Percentiles rank a stretch among this genome's conserved stretches.
phyloP scores from a whole-genome alignment of 1,140 invertebrate genomes.

The Eumaeus atala region DNA sequence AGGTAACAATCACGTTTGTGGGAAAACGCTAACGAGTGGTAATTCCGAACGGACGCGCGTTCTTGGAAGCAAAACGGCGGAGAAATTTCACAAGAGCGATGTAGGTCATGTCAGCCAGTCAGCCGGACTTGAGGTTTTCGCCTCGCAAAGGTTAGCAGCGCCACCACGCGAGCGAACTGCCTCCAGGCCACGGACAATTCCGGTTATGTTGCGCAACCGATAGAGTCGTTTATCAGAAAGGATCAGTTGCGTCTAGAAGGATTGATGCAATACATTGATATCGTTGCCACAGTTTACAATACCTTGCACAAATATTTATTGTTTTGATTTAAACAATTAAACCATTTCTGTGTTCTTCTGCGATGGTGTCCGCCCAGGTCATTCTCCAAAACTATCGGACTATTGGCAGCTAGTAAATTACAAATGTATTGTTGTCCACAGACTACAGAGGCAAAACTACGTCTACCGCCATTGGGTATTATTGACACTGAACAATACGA shows the following conservation, averaged over 20 bases:
- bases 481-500: no score
- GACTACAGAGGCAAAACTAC: no score
- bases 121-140: conserved; percentile 66
- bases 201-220: conserved; percentile 65
- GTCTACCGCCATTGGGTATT: no score
- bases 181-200: conserved; percentile 49
- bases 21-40: conserved; percentile 29
- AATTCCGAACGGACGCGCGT: conserved; percentile 51
- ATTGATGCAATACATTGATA: conserved; percentile 26
- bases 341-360: no score
- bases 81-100: conserved; percentile 70
- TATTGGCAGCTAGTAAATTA: no score
- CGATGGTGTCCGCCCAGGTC: no score
- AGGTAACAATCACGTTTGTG: no score
- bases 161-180: conserved; percentile 37
- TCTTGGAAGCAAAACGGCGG: conserved; percentile 56
- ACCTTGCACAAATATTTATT: neutral
- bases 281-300: conserved; percentile 14
- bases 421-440: no score
- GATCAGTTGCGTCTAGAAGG: conserved; percentile 55
- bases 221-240: conserved; percentile 64
- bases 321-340: no score
- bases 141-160: conserved; percentile 60
- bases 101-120: conserved; percentile 57
- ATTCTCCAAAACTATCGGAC: no score